Evolutionary conservation across 1,140 invertebrate species (phyloP), one percentile per base, ranked within the genome.

Genomic region (Drosophila miranda): DNA sequence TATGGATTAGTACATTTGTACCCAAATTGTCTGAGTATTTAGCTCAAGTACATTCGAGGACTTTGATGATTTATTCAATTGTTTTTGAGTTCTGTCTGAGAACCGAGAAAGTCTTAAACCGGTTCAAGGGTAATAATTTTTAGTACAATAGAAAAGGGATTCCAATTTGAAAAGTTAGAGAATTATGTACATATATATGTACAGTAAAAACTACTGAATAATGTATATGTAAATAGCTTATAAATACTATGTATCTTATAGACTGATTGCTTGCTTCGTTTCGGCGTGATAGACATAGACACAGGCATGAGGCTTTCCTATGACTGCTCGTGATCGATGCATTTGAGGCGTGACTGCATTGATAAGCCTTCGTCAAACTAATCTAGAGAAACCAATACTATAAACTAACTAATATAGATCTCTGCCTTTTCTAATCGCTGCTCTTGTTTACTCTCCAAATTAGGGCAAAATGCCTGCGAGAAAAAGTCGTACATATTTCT

Each of bases 401-500:
- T 5, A 11, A 5, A 38, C 11, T 11, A 3, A 13, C 1, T 13
- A 13, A 11, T 11, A 13, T 13, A 38, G 3, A 38, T 13, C 4
- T 21, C 21, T 57, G 6, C 2, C 6, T 21, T 11, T 26, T 57
- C 34, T 43, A 19, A 16, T 13, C 19, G 3, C 3, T 9, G 30
- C 30, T 16, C 51, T 49, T 14, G 11, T 78, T 89, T 77, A 83
- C 94, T 95, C 5, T 23, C n/a, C n/a, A 19, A 42, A 48, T 13
- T 92, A 98, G 97, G 97, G 84, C 92, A 96, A 75, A 97, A 96
- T 92, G 97, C 97, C 19, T 97, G 96, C 88, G 96, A 98, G 90
- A 94, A 95, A 71, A 96, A 96, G 89, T 98, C 97, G 0, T 99
- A 95, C 89, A 93, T 97, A 70, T 99, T 99, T 90, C 92, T 99